phyloP scores from a whole-genome alignment of 2,113 vertebrate species.

The Centropristis striata region DNA sequence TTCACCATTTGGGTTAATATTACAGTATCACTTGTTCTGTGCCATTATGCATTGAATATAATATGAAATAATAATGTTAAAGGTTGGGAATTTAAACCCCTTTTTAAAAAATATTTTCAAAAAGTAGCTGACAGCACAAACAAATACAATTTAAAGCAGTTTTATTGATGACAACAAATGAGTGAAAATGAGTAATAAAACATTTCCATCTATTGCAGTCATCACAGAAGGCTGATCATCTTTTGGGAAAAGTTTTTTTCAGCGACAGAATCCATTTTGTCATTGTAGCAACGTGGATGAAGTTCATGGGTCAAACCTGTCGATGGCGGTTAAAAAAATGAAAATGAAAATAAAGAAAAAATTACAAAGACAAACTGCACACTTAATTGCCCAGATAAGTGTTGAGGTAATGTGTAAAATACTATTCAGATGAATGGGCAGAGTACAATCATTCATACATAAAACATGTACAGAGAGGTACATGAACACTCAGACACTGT shows the following conservation, averaged over 20 bases:
- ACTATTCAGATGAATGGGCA: slow-evolving; percentile 79
- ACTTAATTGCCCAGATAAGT: slow-evolving; percentile 81
- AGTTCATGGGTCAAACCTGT: slow-evolving; percentile 53
- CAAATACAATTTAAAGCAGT: slow-evolving; percentile 72
- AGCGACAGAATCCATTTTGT: slow-evolving; percentile 52
- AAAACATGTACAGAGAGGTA: slow-evolving; percentile 70
- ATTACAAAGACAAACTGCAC: slow-evolving; percentile 72
- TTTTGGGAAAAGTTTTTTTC: slow-evolving; percentile 54
- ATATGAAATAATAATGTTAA: too few relatives aligned
- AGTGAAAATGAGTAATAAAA: slow-evolving; percentile 74
- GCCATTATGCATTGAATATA: too few relatives aligned
- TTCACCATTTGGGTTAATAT: too few relatives aligned
- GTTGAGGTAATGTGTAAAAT: slow-evolving; percentile 86
- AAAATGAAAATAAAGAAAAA: slow-evolving; percentile 19
- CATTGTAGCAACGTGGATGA: slow-evolving; percentile 38
- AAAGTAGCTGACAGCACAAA: neutral
- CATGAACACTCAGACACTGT: slow-evolving; percentile 48
- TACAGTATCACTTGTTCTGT: too few relatives aligned
- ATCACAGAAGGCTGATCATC: slow-evolving; percentile 62
- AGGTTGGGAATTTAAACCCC: too few relatives aligned
- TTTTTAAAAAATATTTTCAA: neutral
- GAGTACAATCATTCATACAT: slow-evolving; percentile 83
- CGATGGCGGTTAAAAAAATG: slow-evolving; percentile 49
- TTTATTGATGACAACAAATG: slow-evolving; percentile 82
- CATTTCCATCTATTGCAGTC: slow-evolving; percentile 75